These are phyloP conservation scores for Halocaridina rubra DNA, from an alignment of 2,888 invertebrate species.

Conservation along the genomic window DNA sequence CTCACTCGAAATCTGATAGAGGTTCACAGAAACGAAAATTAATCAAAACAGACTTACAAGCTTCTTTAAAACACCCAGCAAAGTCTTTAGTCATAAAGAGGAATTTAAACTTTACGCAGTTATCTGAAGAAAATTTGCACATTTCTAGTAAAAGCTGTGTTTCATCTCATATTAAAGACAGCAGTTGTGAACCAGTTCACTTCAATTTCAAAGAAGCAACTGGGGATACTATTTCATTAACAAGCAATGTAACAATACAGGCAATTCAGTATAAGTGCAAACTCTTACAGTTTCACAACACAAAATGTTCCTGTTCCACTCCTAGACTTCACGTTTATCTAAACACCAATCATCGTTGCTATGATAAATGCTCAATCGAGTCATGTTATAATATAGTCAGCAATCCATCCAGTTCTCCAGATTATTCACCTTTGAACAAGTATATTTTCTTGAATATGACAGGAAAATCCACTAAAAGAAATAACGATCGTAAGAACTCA, in stretches of 20 bases:
- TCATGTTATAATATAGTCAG: neutral
- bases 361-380: neutral
- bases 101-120: too few relatives aligned
- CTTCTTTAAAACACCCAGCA: too few relatives aligned
- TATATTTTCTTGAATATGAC: conserved; percentile 18
- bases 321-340: conserved; percentile 54
- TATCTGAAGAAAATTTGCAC: too few relatives aligned
- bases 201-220: neutral
- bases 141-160: too few relatives aligned
- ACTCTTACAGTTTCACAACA: conserved; percentile 33
- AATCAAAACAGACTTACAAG: too few relatives aligned
- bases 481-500: neutral
- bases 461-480: conserved; percentile 20
- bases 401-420: neutral
- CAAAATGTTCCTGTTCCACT: conserved; percentile 33
- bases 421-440: neutral
- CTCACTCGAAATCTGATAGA: too few relatives aligned
- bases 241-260: conserved; percentile 20
- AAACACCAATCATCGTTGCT: conserved; percentile 26
- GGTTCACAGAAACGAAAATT: too few relatives aligned
- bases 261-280: conserved; percentile 40
- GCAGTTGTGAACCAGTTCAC: neutral
- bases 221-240: neutral
- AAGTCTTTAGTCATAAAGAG: too few relatives aligned
- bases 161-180: too few relatives aligned